Percentiles rank a stretch among this genome's conserved stretches.
Evolutionary conservation across 2,888 invertebrate species (phyloP).

Genomic region (Lissocephala sabroskyi): DNA sequence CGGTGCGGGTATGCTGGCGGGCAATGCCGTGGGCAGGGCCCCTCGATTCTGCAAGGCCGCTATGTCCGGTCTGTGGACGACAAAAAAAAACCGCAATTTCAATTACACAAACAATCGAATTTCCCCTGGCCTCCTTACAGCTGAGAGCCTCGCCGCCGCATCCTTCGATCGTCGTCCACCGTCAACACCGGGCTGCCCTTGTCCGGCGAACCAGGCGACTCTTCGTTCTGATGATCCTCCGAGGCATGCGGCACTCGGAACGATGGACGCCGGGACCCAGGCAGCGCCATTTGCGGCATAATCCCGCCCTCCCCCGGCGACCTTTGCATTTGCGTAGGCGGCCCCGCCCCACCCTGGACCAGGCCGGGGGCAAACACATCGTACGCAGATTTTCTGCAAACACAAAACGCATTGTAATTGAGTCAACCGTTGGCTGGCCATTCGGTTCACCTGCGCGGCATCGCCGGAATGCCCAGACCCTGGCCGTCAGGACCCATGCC

Average conservation of each 20-base stretch:
- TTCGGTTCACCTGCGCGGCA: slow-evolving; percentile 78
- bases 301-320: slow-evolving; percentile 70
- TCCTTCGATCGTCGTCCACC: slow-evolving; percentile 82
- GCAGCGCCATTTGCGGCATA: slow-evolving; percentile 64
- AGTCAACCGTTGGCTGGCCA: not conserved
- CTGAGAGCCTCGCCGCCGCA: slow-evolving; percentile 85
- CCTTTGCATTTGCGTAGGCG: slow-evolving; percentile 57
- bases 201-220: slow-evolving; percentile 75
- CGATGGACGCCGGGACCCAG: slow-evolving; percentile 76
- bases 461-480: slow-evolving; percentile 80
- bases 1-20: slow-evolving; percentile 71
- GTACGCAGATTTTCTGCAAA: slow-evolving; percentile 80
- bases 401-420: too few species aligned
- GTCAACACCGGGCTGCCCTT: slow-evolving; percentile 76
- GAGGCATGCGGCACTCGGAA: slow-evolving; percentile 76
- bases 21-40: slow-evolving; percentile 72
- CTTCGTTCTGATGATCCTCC: slow-evolving; percentile 74
- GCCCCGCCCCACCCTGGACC: slow-evolving; percentile 73
- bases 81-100: not conserved
- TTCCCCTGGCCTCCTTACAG: slow-evolving; percentile 82
- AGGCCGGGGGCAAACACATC: slow-evolving; percentile 83
- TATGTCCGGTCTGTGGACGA: slow-evolving; percentile 79
- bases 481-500: slow-evolving; percentile 71
- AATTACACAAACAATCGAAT: not conserved
- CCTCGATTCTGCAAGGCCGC: slow-evolving; percentile 76